A percentile compares a stretch with the other conserved stretches of the same genome.
Conservation (phyloP, 30 jellyfish, hydroid and myxozoan species). For the Chrysaora quinquecirrha region DNA sequence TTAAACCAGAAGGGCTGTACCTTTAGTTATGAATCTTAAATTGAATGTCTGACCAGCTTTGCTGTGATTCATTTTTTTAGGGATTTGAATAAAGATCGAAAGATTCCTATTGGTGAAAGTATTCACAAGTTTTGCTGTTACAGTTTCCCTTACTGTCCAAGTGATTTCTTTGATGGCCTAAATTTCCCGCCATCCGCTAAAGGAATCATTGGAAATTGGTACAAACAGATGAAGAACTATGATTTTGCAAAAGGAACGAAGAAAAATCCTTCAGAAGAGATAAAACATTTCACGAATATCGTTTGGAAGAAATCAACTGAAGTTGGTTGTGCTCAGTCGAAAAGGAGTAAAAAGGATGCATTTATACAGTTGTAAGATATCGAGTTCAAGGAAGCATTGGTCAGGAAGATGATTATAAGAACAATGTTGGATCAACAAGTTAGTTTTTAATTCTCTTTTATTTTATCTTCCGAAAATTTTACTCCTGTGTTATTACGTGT, state of each 20-base stretch:
- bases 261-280: constrained; percentile 11
- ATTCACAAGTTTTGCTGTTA: constrained; percentile 92
- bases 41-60: too few relatives aligned
- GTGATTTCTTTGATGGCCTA: constrained; percentile 75
- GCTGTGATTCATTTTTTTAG: too few relatives aligned
- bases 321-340: constrained; percentile 92
- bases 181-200: constrained; percentile 93
- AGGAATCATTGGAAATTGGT: constrained; percentile 84
- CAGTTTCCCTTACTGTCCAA: constrained; percentile 89
- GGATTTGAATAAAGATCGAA: constrained; percentile 58
- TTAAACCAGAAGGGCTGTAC: too few relatives aligned
- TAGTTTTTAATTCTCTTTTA: background rate
- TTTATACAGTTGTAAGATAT: constrained; percentile 74
- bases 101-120: constrained; percentile 78
- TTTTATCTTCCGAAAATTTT: too few relatives aligned
- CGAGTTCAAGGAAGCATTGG: constrained; percentile 85
- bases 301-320: constrained; percentile 88
- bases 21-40: too few relatives aligned
- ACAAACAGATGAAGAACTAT: constrained; percentile 70
- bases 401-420: constrained; percentile 38
- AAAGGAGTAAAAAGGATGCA: constrained; percentile 64
- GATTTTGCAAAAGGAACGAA: constrained; percentile 72
- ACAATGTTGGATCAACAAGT: constrained; percentile 76
- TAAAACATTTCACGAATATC: constrained; percentile 79
- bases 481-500: too few relatives aligned